Percentiles rank a stretch among this genome's conserved stretches.
These are phyloP conservation scores for Recurvirostra avosetta DNA, from an alignment of 2,113 vertebrate species.

Conservation along the genomic window DNA sequence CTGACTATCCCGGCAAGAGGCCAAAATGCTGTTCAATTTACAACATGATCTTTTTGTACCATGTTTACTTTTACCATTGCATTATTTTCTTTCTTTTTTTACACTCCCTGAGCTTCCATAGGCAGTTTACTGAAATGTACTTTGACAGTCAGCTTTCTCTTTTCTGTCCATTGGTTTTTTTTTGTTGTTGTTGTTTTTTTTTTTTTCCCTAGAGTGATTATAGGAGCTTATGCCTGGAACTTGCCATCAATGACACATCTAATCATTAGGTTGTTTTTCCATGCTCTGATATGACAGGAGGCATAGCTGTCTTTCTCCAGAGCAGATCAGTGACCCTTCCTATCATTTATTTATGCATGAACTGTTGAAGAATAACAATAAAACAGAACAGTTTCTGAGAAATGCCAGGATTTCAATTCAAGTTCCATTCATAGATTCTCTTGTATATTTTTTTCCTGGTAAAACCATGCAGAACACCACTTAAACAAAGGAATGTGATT, in stretches of 20 bases:
- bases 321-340: neutral
- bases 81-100: neutral
- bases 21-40: neutral
- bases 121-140: neutral
- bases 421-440: neutral
- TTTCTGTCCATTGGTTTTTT: neutral
- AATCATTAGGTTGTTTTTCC: slow-evolving; percentile 2
- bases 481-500: neutral
- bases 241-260: neutral
- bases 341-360: neutral
- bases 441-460: neutral
- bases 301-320: neutral
- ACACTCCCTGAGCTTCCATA: neutral
- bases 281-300: neutral
- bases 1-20: neutral
- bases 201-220: neutral
- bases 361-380: neutral
- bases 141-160: neutral
- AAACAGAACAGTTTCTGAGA: neutral
- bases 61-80: neutral
- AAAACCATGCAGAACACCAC: neutral
- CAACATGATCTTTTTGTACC: rapidly evolving
- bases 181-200: neutral
- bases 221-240: neutral
- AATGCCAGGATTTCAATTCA: neutral